Conservation (phyloP, 1,140 invertebrate species). For the Asobara japonica region DNA sequence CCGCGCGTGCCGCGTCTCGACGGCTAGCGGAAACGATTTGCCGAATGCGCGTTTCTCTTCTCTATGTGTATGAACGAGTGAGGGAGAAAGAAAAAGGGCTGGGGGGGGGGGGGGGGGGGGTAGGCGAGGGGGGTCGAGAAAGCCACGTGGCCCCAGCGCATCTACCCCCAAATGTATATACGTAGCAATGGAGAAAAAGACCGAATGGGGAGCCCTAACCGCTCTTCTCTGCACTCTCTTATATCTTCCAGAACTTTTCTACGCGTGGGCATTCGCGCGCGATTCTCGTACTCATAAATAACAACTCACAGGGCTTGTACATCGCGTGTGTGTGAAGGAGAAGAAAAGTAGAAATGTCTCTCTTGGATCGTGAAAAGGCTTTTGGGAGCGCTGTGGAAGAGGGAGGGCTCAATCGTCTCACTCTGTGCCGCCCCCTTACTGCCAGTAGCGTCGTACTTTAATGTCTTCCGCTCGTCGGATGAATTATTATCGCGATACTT, state of each 20-base stretch:
- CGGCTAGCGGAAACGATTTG: constrained; percentile 34
- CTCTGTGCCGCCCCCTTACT: constrained; percentile 37
- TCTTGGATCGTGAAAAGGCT: constrained; percentile 10
- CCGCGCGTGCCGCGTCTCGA: constrained; percentile 41
- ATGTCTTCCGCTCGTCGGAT: constrained; percentile 50
- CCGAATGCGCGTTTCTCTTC: constrained; percentile 27
- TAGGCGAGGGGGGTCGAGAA: too few species aligned
- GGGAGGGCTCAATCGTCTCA: constrained; percentile 27
- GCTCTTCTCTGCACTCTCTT: not conserved
- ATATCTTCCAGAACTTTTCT: not conserved
- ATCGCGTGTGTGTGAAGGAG: constrained; percentile 27
- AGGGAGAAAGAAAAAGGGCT: not conserved
- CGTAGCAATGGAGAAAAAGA: not conserved
- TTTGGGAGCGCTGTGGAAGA: not conserved
- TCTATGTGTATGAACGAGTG: constrained; percentile 8
- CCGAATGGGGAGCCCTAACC: not conserved
- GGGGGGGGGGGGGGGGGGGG: too few species aligned
- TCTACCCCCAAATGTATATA: not conserved
- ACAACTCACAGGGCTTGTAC: constrained; percentile 2
- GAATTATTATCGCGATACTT: constrained; percentile 53
- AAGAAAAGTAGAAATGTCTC: constrained; percentile 10
- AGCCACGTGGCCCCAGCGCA: not conserved
- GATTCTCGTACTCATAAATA: constrained; percentile 11
- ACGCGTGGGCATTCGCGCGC: constrained; percentile 14
- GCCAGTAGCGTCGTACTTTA: constrained; percentile 32